Evolutionary conservation across 1,140 invertebrate species (phyloP).

Genomic region (Vanessa tameamea): DNA sequence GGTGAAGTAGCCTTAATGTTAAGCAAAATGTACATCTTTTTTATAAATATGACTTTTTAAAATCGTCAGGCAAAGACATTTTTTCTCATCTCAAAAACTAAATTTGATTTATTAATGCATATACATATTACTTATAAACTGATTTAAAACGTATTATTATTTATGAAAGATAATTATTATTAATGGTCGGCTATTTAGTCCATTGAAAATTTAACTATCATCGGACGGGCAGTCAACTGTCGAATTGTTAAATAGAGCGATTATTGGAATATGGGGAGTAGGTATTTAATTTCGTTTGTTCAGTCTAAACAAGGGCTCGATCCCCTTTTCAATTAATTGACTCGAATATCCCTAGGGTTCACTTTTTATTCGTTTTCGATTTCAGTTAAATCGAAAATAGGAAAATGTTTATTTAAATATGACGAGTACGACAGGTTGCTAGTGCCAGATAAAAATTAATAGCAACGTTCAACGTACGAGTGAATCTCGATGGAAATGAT

Average conservation of each 20-base stretch:
- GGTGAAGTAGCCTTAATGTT: not conserved
- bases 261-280: slow-evolving; percentile 56
- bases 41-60: too few species aligned
- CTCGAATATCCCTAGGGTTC: slow-evolving; percentile 47
- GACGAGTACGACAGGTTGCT: slow-evolving; percentile 15
- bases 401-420: slow-evolving; percentile 38
- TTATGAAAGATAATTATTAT: too few species aligned
- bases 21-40: too few species aligned
- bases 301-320: slow-evolving; percentile 59
- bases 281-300: slow-evolving; percentile 64
- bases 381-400: slow-evolving; percentile 47
- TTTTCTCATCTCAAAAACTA: too few species aligned
- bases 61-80: too few species aligned
- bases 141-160: too few species aligned
- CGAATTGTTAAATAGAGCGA: slow-evolving; percentile 60
- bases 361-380: slow-evolving; percentile 52
- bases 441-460: slow-evolving; percentile 21
- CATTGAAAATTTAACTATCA: slow-evolving; percentile 31
- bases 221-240: slow-evolving; percentile 42
- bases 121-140: too few species aligned
- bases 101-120: too few species aligned
- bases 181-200: slow-evolving; percentile 1
- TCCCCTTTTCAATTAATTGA: slow-evolving; percentile 59
- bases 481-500: not conserved
- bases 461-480: not conserved